phyloP scores from a whole-genome alignment of 2,888 invertebrate genomes.

The Rotaria socialis region DNA sequence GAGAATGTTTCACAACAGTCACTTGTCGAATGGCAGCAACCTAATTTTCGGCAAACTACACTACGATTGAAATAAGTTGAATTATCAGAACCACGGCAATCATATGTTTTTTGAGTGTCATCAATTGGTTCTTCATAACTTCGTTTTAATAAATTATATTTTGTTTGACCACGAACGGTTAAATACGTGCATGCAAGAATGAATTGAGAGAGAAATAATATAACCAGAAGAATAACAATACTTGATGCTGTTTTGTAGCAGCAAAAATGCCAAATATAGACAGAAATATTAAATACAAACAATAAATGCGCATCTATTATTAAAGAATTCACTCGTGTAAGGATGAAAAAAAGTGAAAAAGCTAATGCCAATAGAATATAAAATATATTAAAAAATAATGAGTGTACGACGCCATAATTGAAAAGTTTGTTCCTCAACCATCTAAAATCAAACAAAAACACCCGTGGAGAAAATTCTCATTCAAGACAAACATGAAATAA shows the following conservation, averaged over 20 bases:
- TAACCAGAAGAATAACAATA: background rate
- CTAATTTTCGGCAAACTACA: background rate
- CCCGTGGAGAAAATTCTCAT: background rate
- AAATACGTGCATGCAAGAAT: constrained; percentile 20
- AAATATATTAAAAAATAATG: constrained; percentile 1
- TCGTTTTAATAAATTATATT: background rate
- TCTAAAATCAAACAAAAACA: background rate
- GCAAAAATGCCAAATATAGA: background rate
- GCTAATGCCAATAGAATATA: background rate
- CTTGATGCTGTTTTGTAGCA: background rate
- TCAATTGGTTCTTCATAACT: background rate
- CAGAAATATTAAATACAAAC: background rate
- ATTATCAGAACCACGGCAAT: constrained; percentile 26
- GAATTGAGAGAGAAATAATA: constrained; percentile 17
- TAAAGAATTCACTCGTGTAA: background rate
- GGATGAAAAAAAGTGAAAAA: background rate
- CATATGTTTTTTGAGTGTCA: background rate
- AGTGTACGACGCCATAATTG: background rate
- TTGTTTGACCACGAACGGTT: background rate
- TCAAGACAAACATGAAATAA: background rate
- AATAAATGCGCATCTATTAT: constrained; percentile 4
- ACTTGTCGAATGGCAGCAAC: background rate
- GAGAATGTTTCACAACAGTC: background rate
- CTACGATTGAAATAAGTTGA: background rate
- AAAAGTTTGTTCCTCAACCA: background rate